These are phyloP conservation scores for Odontothrips loti DNA, from an alignment of 2,888 invertebrate genomes.

Conservation along the genomic window DNA sequence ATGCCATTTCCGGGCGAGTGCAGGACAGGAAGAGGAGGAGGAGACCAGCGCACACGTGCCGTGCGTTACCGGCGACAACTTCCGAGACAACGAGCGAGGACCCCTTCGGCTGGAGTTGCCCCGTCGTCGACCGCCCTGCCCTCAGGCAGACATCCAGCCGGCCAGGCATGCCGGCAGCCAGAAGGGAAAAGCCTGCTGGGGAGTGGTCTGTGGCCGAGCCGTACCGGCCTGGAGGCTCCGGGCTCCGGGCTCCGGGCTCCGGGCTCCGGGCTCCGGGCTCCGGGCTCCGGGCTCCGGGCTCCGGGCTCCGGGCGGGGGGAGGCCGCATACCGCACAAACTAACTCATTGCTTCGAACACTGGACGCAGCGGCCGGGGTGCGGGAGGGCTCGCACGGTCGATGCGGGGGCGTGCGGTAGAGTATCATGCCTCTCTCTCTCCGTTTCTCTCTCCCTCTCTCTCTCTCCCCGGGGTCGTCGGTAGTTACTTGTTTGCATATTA, in stretches of 20 bases:
- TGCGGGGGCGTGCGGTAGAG: too few species aligned
- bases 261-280: neutral
- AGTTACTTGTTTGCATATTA: conserved; percentile 1
- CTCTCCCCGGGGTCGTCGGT: neutral
- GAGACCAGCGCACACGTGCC: too few species aligned
- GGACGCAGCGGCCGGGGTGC: neutral
- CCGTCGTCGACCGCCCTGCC: neutral
- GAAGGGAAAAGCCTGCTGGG: neutral
- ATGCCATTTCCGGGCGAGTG: too few species aligned
- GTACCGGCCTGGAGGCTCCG: too few species aligned
- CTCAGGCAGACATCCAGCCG: neutral
- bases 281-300: neutral
- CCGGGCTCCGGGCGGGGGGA: neutral
- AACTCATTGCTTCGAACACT: neutral
- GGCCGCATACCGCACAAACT: neutral
- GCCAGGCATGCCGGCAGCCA: neutral
- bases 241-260: neutral
- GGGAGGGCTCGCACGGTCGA: too few species aligned
- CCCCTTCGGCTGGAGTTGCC: too few species aligned
- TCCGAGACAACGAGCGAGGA: neutral
- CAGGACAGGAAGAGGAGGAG: too few species aligned
- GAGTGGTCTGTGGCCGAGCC: neutral
- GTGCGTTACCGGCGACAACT: neutral
- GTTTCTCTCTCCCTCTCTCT: neutral
- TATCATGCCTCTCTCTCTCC: neutral